phyloP scores from a whole-genome alignment of 2,797 vertebrate species.

The Dicrostonyx torquatus region DNA sequence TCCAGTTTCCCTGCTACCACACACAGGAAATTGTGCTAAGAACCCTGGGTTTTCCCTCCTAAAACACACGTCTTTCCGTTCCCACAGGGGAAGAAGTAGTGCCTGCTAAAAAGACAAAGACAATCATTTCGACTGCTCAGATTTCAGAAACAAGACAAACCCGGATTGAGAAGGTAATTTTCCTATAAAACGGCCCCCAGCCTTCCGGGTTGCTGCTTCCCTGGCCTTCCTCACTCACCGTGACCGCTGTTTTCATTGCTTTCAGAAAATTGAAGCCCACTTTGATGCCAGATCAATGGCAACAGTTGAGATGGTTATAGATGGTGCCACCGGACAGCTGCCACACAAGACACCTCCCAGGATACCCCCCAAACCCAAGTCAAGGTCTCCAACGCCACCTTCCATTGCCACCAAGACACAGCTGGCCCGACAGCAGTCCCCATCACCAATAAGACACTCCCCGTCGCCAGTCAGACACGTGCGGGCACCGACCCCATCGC shows the following conservation, averaged over 20 bases:
- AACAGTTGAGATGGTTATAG: constrained; percentile 92
- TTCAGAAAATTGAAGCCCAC: constrained; percentile 91
- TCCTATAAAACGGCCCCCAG: constrained; percentile 67
- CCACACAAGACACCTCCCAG: constrained; percentile 97
- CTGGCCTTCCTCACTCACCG: not conserved
- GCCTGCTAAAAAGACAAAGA: constrained; percentile 97
- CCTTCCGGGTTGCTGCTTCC: not conserved
- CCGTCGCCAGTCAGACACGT: constrained; percentile 97
- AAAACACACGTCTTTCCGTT: not conserved
- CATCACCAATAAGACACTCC: constrained; percentile 95
- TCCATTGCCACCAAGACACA: constrained; percentile 90
- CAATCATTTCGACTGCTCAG: constrained; percentile 94
- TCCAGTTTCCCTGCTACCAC: not conserved
- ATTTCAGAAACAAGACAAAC: constrained; percentile 94
- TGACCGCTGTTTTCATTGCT: constrained; percentile 23
- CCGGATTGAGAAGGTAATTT: constrained; percentile 92
- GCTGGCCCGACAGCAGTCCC: constrained; percentile 94
- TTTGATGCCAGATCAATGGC: constrained; percentile 91
- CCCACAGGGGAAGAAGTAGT: constrained; percentile 92
- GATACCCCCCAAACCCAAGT: constrained; percentile 95
- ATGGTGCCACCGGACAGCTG: constrained; percentile 90
- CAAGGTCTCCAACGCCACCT: constrained; percentile 93
- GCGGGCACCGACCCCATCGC: constrained; percentile 92
- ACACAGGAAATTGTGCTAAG: constrained; percentile 55
- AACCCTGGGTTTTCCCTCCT: not conserved